Conservation (phyloP, 2,797 vertebrate species). For the Karalla daura region DNA sequence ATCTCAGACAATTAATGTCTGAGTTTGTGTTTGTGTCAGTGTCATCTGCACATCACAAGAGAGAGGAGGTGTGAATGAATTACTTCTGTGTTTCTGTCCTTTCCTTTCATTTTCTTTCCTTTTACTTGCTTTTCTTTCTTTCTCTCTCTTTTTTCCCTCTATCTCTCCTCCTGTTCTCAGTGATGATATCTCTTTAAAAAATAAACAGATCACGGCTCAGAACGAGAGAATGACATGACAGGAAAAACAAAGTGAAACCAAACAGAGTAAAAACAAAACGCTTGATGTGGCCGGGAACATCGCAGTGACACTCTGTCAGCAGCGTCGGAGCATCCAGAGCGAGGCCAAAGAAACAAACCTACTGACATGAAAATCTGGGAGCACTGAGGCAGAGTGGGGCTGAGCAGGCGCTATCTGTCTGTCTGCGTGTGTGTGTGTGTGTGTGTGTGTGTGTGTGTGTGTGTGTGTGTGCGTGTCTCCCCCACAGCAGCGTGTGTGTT, state of each 20-base stretch:
- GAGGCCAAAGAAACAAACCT: constrained; percentile 48
- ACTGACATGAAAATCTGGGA: constrained; percentile 63
- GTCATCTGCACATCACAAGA: no score
- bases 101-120: no score
- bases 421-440: constrained; percentile 20
- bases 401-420: constrained; percentile 48
- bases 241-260: constrained; percentile 63
- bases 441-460: constrained; percentile 24
- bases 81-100: no score
- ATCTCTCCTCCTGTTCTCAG: no score
- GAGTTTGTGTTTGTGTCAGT: no score
- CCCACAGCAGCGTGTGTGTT: constrained; percentile 40
- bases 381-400: constrained; percentile 55
- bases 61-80: no score
- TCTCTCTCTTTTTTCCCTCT: no score
- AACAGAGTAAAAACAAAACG: constrained; percentile 66
- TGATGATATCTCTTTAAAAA: constrained; percentile 64
- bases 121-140: no score
- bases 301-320: constrained; percentile 64
- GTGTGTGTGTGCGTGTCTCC: constrained; percentile 34
- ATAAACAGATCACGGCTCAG: constrained; percentile 51
- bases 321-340: constrained; percentile 57
- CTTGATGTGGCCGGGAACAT: constrained; percentile 69
- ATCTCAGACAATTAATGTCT: no score
- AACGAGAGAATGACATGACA: constrained; percentile 65